Base-by-base conservation (phyloP, 1,140 invertebrate species). In the Triops longicaudatus region DNA sequence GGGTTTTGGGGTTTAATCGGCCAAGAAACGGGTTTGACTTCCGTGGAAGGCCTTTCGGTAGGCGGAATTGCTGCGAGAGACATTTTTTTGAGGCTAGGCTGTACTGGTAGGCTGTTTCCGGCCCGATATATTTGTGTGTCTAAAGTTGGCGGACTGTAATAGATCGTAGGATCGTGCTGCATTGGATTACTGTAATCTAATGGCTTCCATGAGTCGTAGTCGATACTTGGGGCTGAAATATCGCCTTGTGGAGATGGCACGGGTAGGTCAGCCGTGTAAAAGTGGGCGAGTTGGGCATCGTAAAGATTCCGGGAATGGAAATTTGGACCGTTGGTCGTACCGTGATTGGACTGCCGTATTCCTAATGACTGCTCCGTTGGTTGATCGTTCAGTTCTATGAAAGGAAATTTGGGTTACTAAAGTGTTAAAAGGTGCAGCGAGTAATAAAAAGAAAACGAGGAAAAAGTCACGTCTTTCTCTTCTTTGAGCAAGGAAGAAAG, bases 121-220 rank as follows among this genome's bases (percentile, higher is more conserved):
- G 50, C 14, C 5, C 50, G 50, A 14, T n/a, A 63, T 63, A 17
- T 17, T 63, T 14, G 17, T 63, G n/a, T 63, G 50, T 63, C 50
- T 63, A 63, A 63, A 17, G 50, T 63, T 17, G 50, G 50, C 14
- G 50, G 50, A 43, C 37, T 41, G 74, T 75, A 75, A 63, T 50
- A 43, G 27, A 75, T 26, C 42, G 74, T 75, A 1, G 74, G 74
- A 26, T 75, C 74, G 74, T 75, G 26, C 1, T 41, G 74, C 74
- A 75, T 75, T 12, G 74, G 74, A 28, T 75, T 43, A 17, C 74
- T 41, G 43, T 75, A 75, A 28, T 63, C 74, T 28, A 75, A 28
- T 14, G 74, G 74, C 26, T 75, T 75, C 74, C 74, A 75, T 10
- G 41, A 27, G 43, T 50, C 9, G 74, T 42, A 31, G 42, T 75